Percentiles rank a stretch among this genome's conserved stretches.
These are phyloP conservation scores for Zonitis immaculata DNA, from an alignment of 2,888 invertebrate genomes.

Conservation along the genomic window DNA sequence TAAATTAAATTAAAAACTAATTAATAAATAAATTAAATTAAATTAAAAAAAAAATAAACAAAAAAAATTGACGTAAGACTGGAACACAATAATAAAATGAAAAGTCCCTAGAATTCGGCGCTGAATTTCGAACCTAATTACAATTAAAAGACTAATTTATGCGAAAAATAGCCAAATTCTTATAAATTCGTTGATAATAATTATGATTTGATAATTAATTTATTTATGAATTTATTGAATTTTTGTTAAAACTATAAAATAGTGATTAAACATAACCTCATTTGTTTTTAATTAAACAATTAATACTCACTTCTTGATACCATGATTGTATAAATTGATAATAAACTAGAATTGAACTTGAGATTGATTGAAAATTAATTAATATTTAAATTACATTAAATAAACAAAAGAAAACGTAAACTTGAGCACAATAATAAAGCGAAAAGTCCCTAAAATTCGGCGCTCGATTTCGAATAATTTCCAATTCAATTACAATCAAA, in stretches of 20 bases:
- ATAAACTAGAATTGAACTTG: neutral
- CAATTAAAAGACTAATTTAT: too few relatives aligned
- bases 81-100: neutral
- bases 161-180: too few relatives aligned
- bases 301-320: neutral
- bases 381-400: neutral
- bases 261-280: neutral
- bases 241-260: neutral
- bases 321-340: neutral
- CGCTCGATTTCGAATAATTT: neutral
- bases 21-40: neutral
- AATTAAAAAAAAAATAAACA: neutral
- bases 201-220: too few relatives aligned
- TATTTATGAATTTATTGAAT: too few relatives aligned
- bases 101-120: neutral
- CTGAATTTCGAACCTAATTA: too few relatives aligned
- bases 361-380: neutral
- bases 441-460: neutral
- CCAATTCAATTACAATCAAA: too few relatives aligned
- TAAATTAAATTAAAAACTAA: neutral
- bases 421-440: neutral
- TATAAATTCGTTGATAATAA: too few relatives aligned
- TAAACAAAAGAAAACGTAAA: neutral
- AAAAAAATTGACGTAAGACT: constrained; percentile 2
- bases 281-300: neutral